Evolutionary conservation across 2,113 vertebrate species (phyloP), one percentile per base, ranked within the genome.

Genomic region (Nibea coibor): DNA sequence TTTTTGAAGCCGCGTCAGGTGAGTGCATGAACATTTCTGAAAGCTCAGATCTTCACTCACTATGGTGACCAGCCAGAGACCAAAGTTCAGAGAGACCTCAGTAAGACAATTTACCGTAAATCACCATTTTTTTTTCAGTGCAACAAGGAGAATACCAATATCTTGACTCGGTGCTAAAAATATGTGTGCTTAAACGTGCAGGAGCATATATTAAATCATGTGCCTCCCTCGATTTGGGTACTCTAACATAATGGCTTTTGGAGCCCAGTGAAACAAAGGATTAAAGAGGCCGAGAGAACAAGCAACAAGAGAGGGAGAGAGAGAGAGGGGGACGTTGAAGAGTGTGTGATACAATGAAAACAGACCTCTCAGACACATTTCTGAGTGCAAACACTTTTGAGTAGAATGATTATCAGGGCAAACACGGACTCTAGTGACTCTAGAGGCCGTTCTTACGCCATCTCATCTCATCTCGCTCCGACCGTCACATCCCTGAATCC

Each of bases 171-270:
- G 15, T 47, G 22, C 2, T 35, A n/a, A 17, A 39, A 81, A 61
- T 19, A 10, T 7, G n/a, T 20, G 56, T 57, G 63, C 56, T 47
- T 48, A 35, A 35, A 35, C 35, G 35, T 35, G 35, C 35, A 2
- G 35, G 59, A 56, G 64, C 10, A 4, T 43, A 48, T 68, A 42
- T 84, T 73, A 72, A 81, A 87, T 84, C 26, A 31, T 78, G 53
- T 39, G 43, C 54, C 74, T 65, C 28, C 45, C 43, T 84, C n/a
- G 26, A 75, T 70, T 68, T 53, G 43, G 84, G 75, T 75, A 78
- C 88, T 89, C 73, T 79, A 78, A 85, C 75, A 81, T 86, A 84
- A 90, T 88, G 79, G 89, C 72, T 87, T 85, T 74, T 85, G 69
- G 62, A 81, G 74, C 83, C 42, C 50, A 17, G 50, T 67, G 73